Percentiles rank a stretch among this genome's conserved stretches.
phyloP scores from a whole-genome alignment of 2,888 invertebrate genomes.

The Drosophila cognata region DNA sequence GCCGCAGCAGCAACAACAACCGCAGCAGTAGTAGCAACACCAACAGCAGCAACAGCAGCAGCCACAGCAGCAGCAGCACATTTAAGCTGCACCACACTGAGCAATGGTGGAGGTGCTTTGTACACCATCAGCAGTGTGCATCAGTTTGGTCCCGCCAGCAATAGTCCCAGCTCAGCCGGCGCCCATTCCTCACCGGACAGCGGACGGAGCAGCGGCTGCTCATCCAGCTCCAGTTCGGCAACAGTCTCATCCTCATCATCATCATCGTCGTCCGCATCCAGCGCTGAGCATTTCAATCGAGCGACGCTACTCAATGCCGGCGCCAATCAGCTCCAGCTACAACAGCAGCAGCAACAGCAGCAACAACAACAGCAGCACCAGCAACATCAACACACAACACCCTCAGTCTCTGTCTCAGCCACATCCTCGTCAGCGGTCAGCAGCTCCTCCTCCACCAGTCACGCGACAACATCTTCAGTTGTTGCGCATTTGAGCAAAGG shows the following conservation, averaged over 20 bases:
- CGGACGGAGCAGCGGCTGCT: constrained; percentile 75
- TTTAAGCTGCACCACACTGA: constrained; percentile 68
- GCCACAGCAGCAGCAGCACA: constrained; percentile 60
- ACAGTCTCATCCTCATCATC: constrained; percentile 69
- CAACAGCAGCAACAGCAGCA: constrained; percentile 34
- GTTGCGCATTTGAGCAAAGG: constrained; percentile 76
- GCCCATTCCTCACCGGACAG: constrained; percentile 72
- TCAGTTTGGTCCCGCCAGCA: constrained; percentile 82
- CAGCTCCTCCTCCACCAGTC: constrained; percentile 44
- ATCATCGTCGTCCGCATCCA: constrained; percentile 74
- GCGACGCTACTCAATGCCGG: constrained; percentile 55
- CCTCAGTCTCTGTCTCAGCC: constrained; percentile 47
- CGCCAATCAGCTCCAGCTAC: constrained; percentile 49
- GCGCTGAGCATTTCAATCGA: constrained; percentile 70
- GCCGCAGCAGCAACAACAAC: constrained; percentile 31
- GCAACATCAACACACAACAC: constrained; percentile 42
- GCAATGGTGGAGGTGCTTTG: constrained; percentile 84
- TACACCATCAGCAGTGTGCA: constrained; percentile 83
- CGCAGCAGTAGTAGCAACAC: constrained; percentile 35
- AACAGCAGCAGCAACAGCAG: constrained; percentile 44
- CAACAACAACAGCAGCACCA: constrained; percentile 47
- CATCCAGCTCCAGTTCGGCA: constrained; percentile 66
- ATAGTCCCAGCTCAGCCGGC: constrained; percentile 66
- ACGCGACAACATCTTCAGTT: constrained; percentile 70
- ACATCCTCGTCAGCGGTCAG: constrained; percentile 62